phyloP scores from a whole-genome alignment of 2,113 vertebrate genomes.

The Etheostoma spectabile region DNA sequence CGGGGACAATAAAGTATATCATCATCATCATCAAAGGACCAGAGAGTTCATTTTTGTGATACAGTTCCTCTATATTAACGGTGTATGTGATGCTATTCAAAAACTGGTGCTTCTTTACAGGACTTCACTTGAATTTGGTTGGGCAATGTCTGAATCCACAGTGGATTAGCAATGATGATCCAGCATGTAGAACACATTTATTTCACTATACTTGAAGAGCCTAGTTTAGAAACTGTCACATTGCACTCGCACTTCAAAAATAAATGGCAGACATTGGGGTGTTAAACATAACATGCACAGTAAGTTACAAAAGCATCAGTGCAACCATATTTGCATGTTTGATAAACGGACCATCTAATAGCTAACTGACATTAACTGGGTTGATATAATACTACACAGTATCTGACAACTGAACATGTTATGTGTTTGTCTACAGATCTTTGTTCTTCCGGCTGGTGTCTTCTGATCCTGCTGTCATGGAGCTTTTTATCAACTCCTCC shows the following conservation, averaged over 20 bases:
- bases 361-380: too few species aligned
- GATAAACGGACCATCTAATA: neutral
- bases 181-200: too few species aligned
- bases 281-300: neutral
- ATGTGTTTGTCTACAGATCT: slow-evolving; percentile 30
- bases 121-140: neutral
- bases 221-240: neutral
- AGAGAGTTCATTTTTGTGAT: neutral
- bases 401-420: neutral
- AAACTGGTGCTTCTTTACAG: neutral
- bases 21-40: neutral
- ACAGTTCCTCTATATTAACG: neutral
- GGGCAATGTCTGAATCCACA: neutral
- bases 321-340: neutral
- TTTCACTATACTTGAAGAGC: neutral
- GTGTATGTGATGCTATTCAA: neutral
- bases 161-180: too few species aligned
- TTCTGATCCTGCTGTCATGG: slow-evolving; percentile 48
- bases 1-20: too few species aligned
- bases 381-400: neutral
- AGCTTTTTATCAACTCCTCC: slow-evolving; percentile 63
- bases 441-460: slow-evolving; percentile 1
- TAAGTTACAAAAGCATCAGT: too few species aligned
- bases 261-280: neutral
- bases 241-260: neutral